Conservation (phyloP, 2,113 vertebrate genomes). For the Cephalopholis sonnerati region DNA sequence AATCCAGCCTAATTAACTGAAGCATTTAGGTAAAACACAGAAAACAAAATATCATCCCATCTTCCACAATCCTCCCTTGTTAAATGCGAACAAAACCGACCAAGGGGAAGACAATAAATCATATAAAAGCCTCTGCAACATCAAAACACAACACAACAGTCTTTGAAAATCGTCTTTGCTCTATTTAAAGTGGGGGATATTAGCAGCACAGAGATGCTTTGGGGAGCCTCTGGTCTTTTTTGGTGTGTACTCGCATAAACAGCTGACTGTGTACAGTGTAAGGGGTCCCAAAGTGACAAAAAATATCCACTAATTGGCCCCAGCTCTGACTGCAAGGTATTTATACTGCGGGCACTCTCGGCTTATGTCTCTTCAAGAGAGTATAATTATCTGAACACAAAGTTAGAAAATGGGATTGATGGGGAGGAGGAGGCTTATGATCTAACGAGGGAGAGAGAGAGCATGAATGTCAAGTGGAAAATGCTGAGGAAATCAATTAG, state of each 20-base stretch:
- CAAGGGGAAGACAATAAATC: conserved; percentile 2
- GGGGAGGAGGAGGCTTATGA: neutral
- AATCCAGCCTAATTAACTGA: conserved; percentile 29
- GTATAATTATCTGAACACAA: conserved; percentile 19
- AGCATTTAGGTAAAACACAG: conserved; percentile 27
- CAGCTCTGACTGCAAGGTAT: conserved; percentile 34
- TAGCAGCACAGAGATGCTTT: neutral
- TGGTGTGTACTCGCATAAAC: conserved; percentile 39
- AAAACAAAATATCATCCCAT: neutral
- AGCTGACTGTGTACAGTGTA: conserved; percentile 24
- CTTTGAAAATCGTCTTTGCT: neutral
- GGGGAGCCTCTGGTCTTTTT: conserved; percentile 14
- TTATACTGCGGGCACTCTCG: conserved; percentile 1
- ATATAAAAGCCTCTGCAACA: neutral
- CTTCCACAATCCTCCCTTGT: neutral
- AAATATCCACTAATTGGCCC: conserved; percentile 53
- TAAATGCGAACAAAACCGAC: neutral
- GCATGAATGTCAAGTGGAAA: neutral
- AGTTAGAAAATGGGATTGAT: neutral
- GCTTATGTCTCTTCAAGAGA: conserved; percentile 9
- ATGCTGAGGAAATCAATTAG: neutral
- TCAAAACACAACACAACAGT: neutral
- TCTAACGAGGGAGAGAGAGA: neutral
- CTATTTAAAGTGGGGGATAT: conserved; percentile 2
- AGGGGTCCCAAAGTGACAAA: conserved; percentile 42